Evolutionary conservation across 2,888 invertebrate species (phyloP).

Genomic region (Hyposoter didymator): DNA sequence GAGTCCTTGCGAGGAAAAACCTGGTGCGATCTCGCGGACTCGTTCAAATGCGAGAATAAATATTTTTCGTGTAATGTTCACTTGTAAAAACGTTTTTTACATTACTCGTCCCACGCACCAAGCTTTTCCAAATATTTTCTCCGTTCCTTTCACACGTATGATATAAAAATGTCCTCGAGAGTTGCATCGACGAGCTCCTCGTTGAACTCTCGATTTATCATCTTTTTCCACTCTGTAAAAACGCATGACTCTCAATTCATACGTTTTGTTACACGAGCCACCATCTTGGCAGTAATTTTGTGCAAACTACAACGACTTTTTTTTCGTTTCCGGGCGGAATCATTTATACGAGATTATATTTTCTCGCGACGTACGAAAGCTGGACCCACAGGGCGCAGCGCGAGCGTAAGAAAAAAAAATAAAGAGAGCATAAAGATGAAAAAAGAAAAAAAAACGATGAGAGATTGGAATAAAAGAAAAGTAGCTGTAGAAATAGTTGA

Average conservation of each 20-base stretch:
- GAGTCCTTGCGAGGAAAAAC: slow-evolving; percentile 2
- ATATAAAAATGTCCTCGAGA: not conserved
- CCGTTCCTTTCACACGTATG: not conserved
- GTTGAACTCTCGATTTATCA: not conserved
- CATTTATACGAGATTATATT: too few relatives aligned
- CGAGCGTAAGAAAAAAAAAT: not conserved
- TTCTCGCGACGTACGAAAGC: too few relatives aligned
- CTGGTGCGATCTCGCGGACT: not conserved
- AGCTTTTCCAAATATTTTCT: slow-evolving; percentile 2
- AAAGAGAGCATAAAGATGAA: not conserved
- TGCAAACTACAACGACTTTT: too few relatives aligned
- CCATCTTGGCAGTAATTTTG: not conserved
- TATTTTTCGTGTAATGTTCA: slow-evolving; percentile 32
- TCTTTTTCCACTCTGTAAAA: not conserved
- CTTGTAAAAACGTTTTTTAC: not conserved
- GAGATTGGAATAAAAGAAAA: slow-evolving; percentile 52
- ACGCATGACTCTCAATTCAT: not conserved
- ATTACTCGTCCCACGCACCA: not conserved
- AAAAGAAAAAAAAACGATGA: slow-evolving; percentile 34
- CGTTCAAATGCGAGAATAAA: slow-evolving; percentile 19
- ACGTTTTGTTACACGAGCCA: not conserved
- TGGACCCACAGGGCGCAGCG: too few relatives aligned
- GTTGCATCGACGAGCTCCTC: not conserved
- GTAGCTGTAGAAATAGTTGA: slow-evolving; percentile 42
- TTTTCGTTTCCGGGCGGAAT: too few relatives aligned